Percentiles rank a stretch among this genome's conserved stretches.
Conservation (phyloP, 30 jellyfish, hydroid and myxozoan species). For the Hydractinia symbiolongicarpus region DNA sequence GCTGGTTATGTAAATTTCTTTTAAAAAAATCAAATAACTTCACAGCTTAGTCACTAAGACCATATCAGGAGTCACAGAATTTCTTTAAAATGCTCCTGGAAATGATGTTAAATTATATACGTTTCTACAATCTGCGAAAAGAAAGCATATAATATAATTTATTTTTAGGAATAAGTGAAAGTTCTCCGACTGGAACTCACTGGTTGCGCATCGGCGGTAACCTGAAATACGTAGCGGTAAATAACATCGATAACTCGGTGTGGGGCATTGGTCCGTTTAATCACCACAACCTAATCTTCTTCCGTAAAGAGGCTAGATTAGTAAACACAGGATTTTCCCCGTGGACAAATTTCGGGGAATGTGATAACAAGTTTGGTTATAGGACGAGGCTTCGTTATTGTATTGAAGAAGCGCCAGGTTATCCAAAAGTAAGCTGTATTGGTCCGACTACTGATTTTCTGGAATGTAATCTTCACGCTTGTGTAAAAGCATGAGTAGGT, state of each 20-base stretch:
- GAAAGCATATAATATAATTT: too few relatives aligned
- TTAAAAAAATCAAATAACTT: too few relatives aligned
- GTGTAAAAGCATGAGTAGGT: too few relatives aligned
- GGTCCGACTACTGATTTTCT: too few relatives aligned
- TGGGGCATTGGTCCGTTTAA: background rate
- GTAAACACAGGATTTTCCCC: slow-evolving; percentile 14
- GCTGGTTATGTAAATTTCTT: too few relatives aligned
- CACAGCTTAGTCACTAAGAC: too few relatives aligned
- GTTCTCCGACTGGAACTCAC: background rate
- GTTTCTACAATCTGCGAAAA: too few relatives aligned
- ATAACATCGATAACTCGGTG: slow-evolving; percentile 1
- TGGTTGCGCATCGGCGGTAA: slow-evolving; percentile 1
- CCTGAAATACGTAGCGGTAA: slow-evolving; percentile 7
- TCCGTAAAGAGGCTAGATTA: slow-evolving; percentile 9
- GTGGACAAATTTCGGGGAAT: slow-evolving; percentile 5
- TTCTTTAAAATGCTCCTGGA: too few relatives aligned
- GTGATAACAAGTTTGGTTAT: slow-evolving; percentile 10
- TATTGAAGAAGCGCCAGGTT: background rate
- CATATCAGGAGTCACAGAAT: too few relatives aligned
- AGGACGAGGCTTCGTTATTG: slow-evolving; percentile 3
- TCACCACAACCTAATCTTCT: background rate
- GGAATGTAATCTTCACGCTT: too few relatives aligned
- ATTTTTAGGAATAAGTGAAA: background rate
- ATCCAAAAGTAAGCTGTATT: background rate
- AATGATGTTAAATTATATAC: too few relatives aligned